Evolutionary conservation across 2,113 vertebrate species (phyloP).

Genomic region (Desmodus rotundus): DNA sequence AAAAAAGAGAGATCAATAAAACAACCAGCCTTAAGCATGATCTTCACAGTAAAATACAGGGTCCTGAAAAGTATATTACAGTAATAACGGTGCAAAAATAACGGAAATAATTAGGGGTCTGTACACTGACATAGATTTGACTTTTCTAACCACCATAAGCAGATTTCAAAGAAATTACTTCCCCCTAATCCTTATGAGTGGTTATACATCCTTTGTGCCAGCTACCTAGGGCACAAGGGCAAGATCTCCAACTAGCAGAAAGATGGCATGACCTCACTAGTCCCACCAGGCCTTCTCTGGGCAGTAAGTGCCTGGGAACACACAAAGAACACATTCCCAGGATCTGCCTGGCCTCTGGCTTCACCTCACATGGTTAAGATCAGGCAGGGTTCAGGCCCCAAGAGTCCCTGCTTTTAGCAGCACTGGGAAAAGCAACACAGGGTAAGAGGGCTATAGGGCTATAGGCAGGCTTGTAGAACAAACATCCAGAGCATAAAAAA

Average conservation of each 20-base stretch:
- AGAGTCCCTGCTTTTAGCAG: conserved; percentile 62
- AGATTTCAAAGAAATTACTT: conserved; percentile 22
- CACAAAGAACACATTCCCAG: conserved; percentile 63
- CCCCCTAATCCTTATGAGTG: not conserved
- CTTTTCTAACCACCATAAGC: not conserved
- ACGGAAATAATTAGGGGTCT: not conserved
- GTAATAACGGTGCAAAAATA: not conserved
- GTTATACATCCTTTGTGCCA: not conserved
- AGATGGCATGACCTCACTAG: conserved; percentile 28
- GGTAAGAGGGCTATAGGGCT: not conserved
- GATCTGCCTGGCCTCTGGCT: conserved; percentile 34
- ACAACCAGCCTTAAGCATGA: not conserved
- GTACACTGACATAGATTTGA: not conserved
- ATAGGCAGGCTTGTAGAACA: conserved; percentile 2
- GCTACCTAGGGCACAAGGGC: not conserved
- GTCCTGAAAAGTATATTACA: not conserved
- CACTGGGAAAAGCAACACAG: conserved; percentile 59
- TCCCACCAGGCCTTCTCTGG: not conserved
- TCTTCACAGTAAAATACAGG: not conserved
- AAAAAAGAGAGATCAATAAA: conserved; percentile 42
- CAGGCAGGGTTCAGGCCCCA: conserved; percentile 55
- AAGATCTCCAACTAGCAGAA: conserved; percentile 35
- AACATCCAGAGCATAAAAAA: conserved; percentile 28
- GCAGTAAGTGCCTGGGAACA: conserved; percentile 65
- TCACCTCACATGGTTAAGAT: conserved; percentile 55